Conservation (phyloP, 2,113 vertebrate species). For the Panthera tigris region DNA sequence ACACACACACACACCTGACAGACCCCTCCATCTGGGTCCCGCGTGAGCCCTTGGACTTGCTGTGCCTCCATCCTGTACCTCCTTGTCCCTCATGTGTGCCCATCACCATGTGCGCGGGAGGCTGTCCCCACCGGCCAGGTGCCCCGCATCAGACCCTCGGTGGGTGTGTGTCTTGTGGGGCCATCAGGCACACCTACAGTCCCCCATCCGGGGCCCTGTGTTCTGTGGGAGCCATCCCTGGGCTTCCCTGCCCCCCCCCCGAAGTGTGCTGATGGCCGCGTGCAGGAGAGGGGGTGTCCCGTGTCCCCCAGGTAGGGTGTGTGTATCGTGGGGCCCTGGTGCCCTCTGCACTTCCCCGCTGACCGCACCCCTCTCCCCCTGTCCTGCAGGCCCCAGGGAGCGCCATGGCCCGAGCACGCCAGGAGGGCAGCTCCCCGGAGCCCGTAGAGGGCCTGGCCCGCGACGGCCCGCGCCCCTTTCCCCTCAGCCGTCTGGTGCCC, state of each 20-base stretch:
- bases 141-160: neutral
- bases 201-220: neutral
- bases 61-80: neutral
- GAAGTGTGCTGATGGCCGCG: neutral
- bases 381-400: conserved; percentile 74
- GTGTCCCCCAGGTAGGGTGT: neutral
- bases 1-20: neutral
- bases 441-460: conserved; percentile 78
- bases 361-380: conserved; percentile 39
- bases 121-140: neutral
- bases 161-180: neutral
- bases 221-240: neutral
- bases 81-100: neutral
- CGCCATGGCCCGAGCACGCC: conserved; percentile 79
- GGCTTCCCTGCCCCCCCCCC: neutral
- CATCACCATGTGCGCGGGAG: neutral
- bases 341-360: neutral
- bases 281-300: neutral
- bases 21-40: neutral
- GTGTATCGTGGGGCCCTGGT: neutral
- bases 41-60: neutral
- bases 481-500: conserved; percentile 77
- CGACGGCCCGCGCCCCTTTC: conserved; percentile 77
- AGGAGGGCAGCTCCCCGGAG: conserved; percentile 80
- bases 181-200: neutral